Percentiles rank a stretch among this genome's conserved stretches.
These are phyloP conservation scores for Vanessa atalanta DNA, from an alignment of 1,140 invertebrate genomes.

Conservation along the genomic window DNA sequence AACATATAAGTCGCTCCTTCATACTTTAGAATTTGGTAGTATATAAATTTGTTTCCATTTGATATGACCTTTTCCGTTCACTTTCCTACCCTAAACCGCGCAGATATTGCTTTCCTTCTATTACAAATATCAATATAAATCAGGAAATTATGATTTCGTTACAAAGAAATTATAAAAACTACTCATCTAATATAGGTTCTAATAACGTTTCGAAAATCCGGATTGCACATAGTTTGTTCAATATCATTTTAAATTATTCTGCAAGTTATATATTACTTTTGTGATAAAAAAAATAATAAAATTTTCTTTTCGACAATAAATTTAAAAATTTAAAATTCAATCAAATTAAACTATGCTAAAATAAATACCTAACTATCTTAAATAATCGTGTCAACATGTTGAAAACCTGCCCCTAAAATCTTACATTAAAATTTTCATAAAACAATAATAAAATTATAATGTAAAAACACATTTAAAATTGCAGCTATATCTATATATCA, in stretches of 20 bases:
- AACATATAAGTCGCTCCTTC: constrained; percentile 62
- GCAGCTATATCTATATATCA: constrained; percentile 78
- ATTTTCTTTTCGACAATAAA: constrained; percentile 58
- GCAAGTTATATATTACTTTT: constrained; percentile 40
- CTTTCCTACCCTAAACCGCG: constrained; percentile 53
- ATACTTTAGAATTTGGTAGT: constrained; percentile 65
- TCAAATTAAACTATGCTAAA: constrained; percentile 79
- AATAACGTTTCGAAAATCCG: constrained; percentile 47
- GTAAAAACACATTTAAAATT: constrained; percentile 81
- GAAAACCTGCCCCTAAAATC: constrained; percentile 77
- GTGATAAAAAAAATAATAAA: constrained; percentile 43
- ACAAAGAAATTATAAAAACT: constrained; percentile 50
- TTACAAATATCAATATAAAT: constrained; percentile 37
- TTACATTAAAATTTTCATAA: constrained; percentile 75
- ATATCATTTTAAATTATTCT: constrained; percentile 37
- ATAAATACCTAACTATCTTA: constrained; percentile 81
- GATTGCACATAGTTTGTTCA: constrained; percentile 55
- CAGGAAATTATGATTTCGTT: constrained; percentile 48
- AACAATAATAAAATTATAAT: constrained; percentile 81
- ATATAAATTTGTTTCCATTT: constrained; percentile 71
- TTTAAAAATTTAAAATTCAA: constrained; percentile 64
- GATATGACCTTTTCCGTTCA: constrained; percentile 75
- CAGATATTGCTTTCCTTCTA: constrained; percentile 69
- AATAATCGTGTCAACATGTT: constrained; percentile 79
- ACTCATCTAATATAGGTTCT: constrained; percentile 36